Percentiles rank a stretch among this genome's conserved stretches.
phyloP scores from a whole-genome alignment of 2,113 vertebrate species.

The Lasiurus cinereus region DNA sequence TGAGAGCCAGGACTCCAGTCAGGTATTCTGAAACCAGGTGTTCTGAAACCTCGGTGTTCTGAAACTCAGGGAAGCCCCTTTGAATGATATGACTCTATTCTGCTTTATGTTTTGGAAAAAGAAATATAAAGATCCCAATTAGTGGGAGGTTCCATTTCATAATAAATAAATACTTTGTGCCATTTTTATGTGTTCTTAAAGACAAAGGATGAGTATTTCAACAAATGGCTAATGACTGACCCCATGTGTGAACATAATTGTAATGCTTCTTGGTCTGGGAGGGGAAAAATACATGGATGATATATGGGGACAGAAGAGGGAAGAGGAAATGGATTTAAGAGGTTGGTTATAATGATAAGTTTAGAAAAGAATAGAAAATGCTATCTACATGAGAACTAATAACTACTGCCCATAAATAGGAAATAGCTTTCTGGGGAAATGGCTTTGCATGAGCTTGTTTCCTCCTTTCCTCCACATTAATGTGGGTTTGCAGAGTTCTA shows the following conservation, averaged over 20 bases:
- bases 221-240: not conserved
- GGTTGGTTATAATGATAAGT: not conserved
- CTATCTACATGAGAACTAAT: not conserved
- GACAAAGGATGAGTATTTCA: not conserved
- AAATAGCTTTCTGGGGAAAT: not conserved
- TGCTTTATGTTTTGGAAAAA: not conserved
- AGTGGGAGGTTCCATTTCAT: not conserved
- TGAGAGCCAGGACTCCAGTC: not conserved
- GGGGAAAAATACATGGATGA: not conserved
- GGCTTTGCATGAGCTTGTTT: not conserved
- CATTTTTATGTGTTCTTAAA: not conserved
- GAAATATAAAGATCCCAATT: not conserved
- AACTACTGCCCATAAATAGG: not conserved
- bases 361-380: not conserved
- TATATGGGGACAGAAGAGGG: not conserved
- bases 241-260: not conserved
- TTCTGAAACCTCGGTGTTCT: not conserved
- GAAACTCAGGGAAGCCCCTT: not conserved
- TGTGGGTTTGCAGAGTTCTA: not conserved
- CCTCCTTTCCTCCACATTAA: not conserved
- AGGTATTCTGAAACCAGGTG: not conserved
- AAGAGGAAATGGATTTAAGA: conserved; percentile 43
- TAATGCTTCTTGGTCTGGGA: not conserved
- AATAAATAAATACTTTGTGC: not conserved
- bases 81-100: not conserved